phyloP scores from a whole-genome alignment of 2,113 vertebrate genomes.

The Bufo bufo region DNA sequence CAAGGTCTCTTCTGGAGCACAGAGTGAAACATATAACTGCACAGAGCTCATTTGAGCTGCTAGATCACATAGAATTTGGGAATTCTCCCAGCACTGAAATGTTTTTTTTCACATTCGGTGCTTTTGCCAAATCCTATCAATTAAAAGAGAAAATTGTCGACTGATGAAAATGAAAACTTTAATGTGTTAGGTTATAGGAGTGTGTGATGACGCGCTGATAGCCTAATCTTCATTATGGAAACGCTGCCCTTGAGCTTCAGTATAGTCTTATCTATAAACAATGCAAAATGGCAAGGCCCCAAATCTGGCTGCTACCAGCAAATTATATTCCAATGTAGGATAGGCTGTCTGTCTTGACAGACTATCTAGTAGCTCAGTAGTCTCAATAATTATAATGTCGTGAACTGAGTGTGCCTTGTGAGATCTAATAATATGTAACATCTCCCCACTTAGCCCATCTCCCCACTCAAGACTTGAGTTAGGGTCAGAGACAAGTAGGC shows the following conservation, averaged over 20 bases:
- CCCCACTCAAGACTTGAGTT: too few relatives aligned
- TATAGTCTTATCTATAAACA: neutral
- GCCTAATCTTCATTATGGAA: neutral
- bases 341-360: too few relatives aligned
- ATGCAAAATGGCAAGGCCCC: neutral
- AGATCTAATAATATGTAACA: too few relatives aligned
- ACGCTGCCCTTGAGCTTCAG: neutral
- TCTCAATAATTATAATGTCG: too few relatives aligned
- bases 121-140: constrained; percentile 37
- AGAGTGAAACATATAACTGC: neutral
- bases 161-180: neutral
- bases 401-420: too few relatives aligned
- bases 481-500: too few relatives aligned
- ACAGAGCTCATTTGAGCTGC: constrained; percentile 13
- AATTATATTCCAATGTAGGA: too few relatives aligned
- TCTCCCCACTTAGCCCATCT: too few relatives aligned
- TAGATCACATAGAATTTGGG: constrained; percentile 21
- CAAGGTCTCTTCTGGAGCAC: neutral
- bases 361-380: too few relatives aligned
- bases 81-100: constrained; percentile 27
- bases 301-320: too few relatives aligned
- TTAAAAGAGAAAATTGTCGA: constrained; percentile 15
- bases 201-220: neutral
- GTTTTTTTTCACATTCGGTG: neutral
- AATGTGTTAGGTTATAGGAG: neutral